Percentiles rank a stretch among this genome's conserved stretches.
These are phyloP conservation scores for Ectropis grisescens DNA, from an alignment of 1,140 invertebrate genomes.

Conservation along the genomic window DNA sequence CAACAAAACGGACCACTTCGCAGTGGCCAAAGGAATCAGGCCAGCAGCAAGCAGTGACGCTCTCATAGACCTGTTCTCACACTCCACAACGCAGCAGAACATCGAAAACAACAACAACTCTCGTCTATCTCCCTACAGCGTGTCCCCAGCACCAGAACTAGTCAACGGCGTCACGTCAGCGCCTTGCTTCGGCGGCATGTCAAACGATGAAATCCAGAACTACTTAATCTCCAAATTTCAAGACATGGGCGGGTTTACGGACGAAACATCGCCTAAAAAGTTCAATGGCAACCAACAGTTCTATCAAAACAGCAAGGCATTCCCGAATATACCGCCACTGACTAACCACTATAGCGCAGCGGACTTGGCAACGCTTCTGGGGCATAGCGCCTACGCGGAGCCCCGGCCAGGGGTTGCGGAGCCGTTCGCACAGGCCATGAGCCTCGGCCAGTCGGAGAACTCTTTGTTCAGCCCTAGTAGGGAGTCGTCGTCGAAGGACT, in stretches of 20 bases:
- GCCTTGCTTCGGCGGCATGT: constrained; percentile 37
- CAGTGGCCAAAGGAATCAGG: constrained; percentile 29
- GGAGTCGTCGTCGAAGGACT: constrained; percentile 35
- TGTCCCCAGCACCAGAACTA: constrained; percentile 12
- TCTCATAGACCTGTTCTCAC: constrained; percentile 37
- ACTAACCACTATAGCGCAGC: constrained; percentile 38
- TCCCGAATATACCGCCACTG: constrained; percentile 48
- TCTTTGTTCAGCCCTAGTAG: constrained; percentile 37
- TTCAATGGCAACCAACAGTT: constrained; percentile 31
- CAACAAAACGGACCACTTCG: constrained; percentile 13
- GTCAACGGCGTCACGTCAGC: constrained; percentile 23
- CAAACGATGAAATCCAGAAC: constrained; percentile 49
- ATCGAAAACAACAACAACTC: constrained; percentile 47
- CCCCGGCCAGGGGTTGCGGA: constrained; percentile 19
- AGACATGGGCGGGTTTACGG: constrained; percentile 28
- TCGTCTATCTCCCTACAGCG: constrained; percentile 19
- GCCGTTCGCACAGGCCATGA: constrained; percentile 39
- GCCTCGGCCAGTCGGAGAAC: constrained; percentile 36
- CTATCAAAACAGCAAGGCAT: constrained; percentile 47
- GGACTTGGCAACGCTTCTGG: constrained; percentile 36
- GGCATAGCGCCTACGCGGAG: constrained; percentile 26
- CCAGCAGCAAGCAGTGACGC: constrained; percentile 27
- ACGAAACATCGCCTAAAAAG: constrained; percentile 10
- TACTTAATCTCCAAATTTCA: constrained; percentile 54
- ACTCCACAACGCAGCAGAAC: constrained; percentile 28